These are phyloP conservation scores for Apis florea DNA, from an alignment of 1,140 invertebrate species.

Conservation along the genomic window DNA sequence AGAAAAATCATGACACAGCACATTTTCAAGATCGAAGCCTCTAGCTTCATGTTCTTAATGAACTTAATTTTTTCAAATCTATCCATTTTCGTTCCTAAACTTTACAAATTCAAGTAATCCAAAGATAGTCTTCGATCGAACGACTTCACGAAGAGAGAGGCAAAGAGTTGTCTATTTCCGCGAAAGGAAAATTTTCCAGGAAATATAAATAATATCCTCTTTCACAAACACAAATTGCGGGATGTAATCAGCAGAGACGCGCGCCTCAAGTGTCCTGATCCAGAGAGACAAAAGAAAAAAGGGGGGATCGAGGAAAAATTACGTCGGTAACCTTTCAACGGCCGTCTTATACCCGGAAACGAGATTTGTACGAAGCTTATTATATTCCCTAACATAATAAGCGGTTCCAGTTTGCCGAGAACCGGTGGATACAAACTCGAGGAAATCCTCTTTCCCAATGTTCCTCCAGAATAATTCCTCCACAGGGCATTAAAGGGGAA, in stretches of 20 bases:
- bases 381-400: slow-evolving; percentile 22
- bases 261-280: not conserved
- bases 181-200: not conserved
- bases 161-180: too few species aligned
- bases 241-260: not conserved
- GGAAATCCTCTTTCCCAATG: not conserved
- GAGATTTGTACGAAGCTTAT: slow-evolving; percentile 23
- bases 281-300: not conserved
- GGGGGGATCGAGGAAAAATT: not conserved
- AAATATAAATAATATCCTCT: not conserved
- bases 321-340: not conserved
- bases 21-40: too few species aligned
- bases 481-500: slow-evolving; percentile 8
- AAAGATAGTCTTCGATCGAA: too few species aligned
- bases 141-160: too few species aligned
- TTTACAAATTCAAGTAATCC: too few species aligned
- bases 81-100: too few species aligned
- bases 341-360: not conserved
- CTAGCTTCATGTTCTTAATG: too few species aligned
- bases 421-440: not conserved
- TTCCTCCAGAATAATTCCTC: not conserved
- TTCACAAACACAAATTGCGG: not conserved
- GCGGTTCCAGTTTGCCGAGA: not conserved
- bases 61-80: too few species aligned
- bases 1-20: too few species aligned